These are phyloP conservation scores for Scaptodrosophila lebanonensis DNA, from an alignment of 1,140 invertebrate species.

Conservation along the genomic window DNA sequence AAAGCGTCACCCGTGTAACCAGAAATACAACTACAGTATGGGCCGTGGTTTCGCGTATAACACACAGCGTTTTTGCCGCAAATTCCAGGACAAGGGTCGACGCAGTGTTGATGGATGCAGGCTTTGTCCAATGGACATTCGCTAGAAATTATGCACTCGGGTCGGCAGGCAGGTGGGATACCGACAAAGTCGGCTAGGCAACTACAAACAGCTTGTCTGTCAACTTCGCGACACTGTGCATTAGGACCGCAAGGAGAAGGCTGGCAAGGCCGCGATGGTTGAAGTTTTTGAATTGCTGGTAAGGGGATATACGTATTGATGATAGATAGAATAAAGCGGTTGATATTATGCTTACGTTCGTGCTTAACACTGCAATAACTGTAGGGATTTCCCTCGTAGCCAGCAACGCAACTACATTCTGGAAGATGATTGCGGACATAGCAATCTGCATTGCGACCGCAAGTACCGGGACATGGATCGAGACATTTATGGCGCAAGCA, in stretches of 20 bases:
- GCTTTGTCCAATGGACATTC: conserved; percentile 88
- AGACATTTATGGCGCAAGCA: conserved; percentile 86
- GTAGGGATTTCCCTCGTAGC: conserved; percentile 85
- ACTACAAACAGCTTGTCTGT: conserved; percentile 87
- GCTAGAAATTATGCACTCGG: conserved; percentile 88
- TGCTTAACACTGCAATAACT: conserved; percentile 80
- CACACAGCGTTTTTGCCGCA: conserved; percentile 89
- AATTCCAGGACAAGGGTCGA: conserved; percentile 88
- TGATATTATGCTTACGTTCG: conserved; percentile 81
- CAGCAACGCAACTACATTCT: conserved; percentile 83
- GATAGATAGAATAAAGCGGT: not conserved
- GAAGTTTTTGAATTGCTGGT: conserved; percentile 40
- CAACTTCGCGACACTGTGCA: conserved; percentile 84
- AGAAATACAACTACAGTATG: conserved; percentile 86
- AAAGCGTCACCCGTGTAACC: conserved; percentile 91
- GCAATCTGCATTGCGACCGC: conserved; percentile 85
- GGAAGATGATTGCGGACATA: conserved; percentile 86
- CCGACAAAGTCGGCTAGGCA: conserved; percentile 87
- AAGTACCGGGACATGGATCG: conserved; percentile 87
- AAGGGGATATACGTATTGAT: not conserved
- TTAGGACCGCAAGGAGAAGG: conserved; percentile 88
- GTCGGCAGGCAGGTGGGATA: conserved; percentile 85
- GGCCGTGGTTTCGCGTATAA: conserved; percentile 89
- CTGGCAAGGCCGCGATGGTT: conserved; percentile 80
- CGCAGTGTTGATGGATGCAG: conserved; percentile 89